phyloP scores from a whole-genome alignment of 2,797 vertebrate species.

The Simalia tracyae region DNA sequence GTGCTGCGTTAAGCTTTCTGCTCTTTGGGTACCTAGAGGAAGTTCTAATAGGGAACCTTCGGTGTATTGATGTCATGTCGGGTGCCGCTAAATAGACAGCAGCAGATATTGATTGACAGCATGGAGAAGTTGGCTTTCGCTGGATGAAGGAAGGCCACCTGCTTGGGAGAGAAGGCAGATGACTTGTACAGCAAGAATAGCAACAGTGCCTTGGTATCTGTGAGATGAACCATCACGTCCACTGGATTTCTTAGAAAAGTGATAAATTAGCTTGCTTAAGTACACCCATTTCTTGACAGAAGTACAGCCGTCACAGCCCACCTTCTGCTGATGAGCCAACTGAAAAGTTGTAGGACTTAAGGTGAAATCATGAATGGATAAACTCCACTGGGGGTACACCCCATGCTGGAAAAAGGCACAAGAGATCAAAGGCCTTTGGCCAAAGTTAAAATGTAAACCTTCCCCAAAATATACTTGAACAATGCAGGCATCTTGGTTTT shows the following conservation, averaged over 20 bases:
- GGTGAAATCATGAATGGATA: rapidly evolving
- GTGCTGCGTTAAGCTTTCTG: rapidly evolving
- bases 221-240: neutral
- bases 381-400: neutral
- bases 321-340: neutral
- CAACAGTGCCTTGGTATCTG: no score
- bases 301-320: no score
- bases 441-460: neutral
- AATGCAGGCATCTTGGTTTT: neutral
- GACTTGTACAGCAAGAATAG: neutral
- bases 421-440: neutral
- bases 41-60: constrained; percentile 9
- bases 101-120: neutral
- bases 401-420: neutral
- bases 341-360: neutral
- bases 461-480: no score
- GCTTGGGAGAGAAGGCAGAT: neutral
- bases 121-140: neutral
- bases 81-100: neutral
- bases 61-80: neutral
- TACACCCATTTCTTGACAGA: neutral
- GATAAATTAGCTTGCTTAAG: neutral
- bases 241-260: rapidly evolving
- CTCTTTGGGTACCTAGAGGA: rapidly evolving
- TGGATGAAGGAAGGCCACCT: neutral